Percentiles rank a stretch among this genome's conserved stretches.
Evolutionary conservation across 64 coral and sea anemone genomes (phyloP).

Genomic region (Montipora capricornis): DNA sequence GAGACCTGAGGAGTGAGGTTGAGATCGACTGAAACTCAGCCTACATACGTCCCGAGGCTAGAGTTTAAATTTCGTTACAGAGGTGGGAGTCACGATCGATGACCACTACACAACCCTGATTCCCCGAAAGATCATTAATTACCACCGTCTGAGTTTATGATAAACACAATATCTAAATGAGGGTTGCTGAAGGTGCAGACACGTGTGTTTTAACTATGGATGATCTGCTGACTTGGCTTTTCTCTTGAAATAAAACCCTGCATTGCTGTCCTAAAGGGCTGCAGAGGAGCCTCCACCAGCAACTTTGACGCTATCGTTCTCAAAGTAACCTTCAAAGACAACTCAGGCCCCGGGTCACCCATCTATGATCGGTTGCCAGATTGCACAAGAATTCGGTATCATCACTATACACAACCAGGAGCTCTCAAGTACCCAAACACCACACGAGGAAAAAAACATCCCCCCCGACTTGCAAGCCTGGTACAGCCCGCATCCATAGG

Average conservation of each 20-base stretch:
- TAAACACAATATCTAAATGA: no score
- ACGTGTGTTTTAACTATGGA: slow-evolving; percentile 55
- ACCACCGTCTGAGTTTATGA: no score
- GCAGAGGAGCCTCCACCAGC: slow-evolving; percentile 37
- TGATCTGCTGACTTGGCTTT: slow-evolving; percentile 30
- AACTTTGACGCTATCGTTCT: slow-evolving; percentile 33
- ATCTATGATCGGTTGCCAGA: slow-evolving; percentile 72
- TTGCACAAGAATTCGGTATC: slow-evolving; percentile 49
- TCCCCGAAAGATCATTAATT: no score
- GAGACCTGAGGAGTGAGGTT: slow-evolving; percentile 5
- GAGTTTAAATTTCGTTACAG: no score
- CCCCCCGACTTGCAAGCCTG: background rate
- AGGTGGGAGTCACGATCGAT: no score
- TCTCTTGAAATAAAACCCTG: slow-evolving; percentile 43
- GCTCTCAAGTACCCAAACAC: slow-evolving; percentile 1
- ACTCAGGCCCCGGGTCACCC: slow-evolving; percentile 20
- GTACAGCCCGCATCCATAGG: background rate
- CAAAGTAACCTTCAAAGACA: slow-evolving; percentile 32
- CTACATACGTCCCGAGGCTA: no score
- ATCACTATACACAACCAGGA: slow-evolving; percentile 65
- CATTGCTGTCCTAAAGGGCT: slow-evolving; percentile 30
- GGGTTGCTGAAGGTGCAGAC: background rate
- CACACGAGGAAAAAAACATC: background rate
- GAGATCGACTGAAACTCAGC: no score
- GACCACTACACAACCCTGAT: no score